Conservation (phyloP, 2,113 vertebrate genomes). For the Cyanoderma ruficeps region DNA sequence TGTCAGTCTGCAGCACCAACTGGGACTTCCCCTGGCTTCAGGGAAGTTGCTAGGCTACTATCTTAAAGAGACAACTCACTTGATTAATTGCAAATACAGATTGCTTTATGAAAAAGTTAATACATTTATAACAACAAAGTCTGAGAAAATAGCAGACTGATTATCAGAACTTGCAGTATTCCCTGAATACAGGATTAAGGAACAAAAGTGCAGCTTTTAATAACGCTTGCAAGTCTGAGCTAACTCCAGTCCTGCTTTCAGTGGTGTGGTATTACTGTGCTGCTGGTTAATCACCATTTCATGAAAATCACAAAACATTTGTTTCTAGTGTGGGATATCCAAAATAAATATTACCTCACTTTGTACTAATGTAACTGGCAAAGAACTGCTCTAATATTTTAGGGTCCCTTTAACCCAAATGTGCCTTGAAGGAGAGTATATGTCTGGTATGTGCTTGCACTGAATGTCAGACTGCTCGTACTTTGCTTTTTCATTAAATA, state of each 20-base stretch:
- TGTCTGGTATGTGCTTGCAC: background rate
- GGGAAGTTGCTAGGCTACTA: slow-evolving; percentile 77
- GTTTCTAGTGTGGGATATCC: background rate
- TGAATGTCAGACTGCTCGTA: slow-evolving; percentile 5
- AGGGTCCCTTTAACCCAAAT: background rate
- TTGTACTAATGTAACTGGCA: background rate
- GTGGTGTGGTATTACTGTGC: background rate
- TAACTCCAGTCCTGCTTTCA: background rate
- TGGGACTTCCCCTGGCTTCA: slow-evolving; percentile 49
- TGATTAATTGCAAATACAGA: slow-evolving; percentile 78
- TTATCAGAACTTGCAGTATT: slow-evolving; percentile 64
- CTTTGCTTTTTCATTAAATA: slow-evolving; percentile 39
- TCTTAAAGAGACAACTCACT: slow-evolving; percentile 74
- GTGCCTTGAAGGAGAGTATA: background rate
- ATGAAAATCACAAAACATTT: background rate
- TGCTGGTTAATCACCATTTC: background rate
- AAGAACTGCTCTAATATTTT: background rate
- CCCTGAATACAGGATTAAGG: slow-evolving; percentile 56
- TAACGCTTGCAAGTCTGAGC: background rate
- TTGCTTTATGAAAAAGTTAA: slow-evolving; percentile 62
- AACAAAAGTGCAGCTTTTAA: slow-evolving; percentile 58
- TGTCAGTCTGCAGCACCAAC: slow-evolving; percentile 39
- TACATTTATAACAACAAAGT: slow-evolving; percentile 69
- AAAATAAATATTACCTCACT: background rate
- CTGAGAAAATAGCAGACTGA: slow-evolving; percentile 55